phyloP scores from a whole-genome alignment of 2,888 invertebrate species.

The Malthinus seriepunctatus region DNA sequence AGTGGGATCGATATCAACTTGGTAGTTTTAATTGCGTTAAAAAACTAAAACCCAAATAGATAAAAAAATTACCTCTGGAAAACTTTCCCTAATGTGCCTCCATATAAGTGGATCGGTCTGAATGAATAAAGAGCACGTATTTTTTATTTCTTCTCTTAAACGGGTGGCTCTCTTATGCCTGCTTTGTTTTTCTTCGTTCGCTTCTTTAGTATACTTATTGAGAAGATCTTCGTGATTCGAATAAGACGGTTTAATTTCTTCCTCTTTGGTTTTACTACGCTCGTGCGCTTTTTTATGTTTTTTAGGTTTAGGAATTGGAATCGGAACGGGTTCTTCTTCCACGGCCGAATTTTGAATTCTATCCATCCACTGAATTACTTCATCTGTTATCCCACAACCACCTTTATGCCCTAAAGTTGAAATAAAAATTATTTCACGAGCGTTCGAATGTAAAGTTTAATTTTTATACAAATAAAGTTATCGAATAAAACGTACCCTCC shows the following conservation, averaged over 20 bases:
- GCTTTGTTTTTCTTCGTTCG: conserved; percentile 60
- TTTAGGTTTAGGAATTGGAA: conserved; percentile 39
- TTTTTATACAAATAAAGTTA: conserved; percentile 39
- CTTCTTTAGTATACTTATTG: conserved; percentile 79
- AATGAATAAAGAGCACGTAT: conserved; percentile 94
- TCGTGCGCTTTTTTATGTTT: conserved; percentile 34
- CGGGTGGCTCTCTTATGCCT: conserved; percentile 54
- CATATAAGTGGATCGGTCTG: conserved; percentile 98
- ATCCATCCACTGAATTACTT: conserved; percentile 91
- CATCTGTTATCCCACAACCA: conserved; percentile 88
- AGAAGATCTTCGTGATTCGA: conserved; percentile 57
- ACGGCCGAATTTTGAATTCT: conserved; percentile 79
- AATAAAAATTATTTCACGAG: neutral
- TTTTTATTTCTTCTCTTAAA: conserved; percentile 73
- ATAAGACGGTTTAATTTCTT: conserved; percentile 15
- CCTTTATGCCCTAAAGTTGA: conserved; percentile 70
- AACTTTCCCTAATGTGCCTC: conserved; percentile 86
- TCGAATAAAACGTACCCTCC: conserved; percentile 55
- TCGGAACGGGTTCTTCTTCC: conserved; percentile 58
- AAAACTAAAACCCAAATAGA: neutral
- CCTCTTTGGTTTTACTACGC: conserved; percentile 25
- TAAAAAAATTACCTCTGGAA: conserved; percentile 64
- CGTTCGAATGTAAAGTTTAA: neutral
- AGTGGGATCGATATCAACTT: neutral
- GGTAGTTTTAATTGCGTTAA: neutral